Evolutionary conservation across 2,888 invertebrate genomes (phyloP).

Genomic region (Lepidocyrtoides sp.): DNA sequence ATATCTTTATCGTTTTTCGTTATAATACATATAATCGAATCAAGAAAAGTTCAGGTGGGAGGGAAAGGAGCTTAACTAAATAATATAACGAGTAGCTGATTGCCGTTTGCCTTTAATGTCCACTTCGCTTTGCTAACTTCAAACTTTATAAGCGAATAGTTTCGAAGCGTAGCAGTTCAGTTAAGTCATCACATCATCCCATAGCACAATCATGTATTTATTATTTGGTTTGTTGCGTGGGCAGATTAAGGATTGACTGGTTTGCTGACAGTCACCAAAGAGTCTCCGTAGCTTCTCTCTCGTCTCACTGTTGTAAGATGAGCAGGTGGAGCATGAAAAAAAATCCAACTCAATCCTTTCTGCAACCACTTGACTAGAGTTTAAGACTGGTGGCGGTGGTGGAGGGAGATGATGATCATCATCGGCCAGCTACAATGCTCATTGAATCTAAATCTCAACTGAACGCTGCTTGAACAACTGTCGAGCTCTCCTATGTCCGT

Average conservation of each 20-base stretch:
- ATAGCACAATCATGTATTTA: conserved; percentile 33
- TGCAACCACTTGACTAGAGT: background rate
- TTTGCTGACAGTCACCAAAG: conserved; percentile 69
- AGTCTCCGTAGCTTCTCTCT: conserved; percentile 12
- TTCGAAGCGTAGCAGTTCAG: background rate
- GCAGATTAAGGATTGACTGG: conserved; percentile 78
- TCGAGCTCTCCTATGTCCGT: conserved; percentile 1
- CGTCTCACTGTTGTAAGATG: background rate
- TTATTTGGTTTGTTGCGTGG: conserved; percentile 69
- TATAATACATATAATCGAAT: conserved; percentile 61
- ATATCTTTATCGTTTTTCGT: conserved; percentile 44
- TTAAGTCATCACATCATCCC: conserved; percentile 25
- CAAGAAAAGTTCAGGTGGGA: conserved; percentile 62
- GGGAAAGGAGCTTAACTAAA: conserved; percentile 67
- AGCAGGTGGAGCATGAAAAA: conserved; percentile 52
- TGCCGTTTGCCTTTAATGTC: conserved; percentile 74
- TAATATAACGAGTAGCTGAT: conserved; percentile 73
- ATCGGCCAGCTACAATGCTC: background rate
- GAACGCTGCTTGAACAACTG: background rate
- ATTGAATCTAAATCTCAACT: background rate
- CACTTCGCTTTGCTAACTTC: conserved; percentile 59
- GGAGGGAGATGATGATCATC: background rate
- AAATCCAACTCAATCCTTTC: background rate
- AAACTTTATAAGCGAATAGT: background rate
- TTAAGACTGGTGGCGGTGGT: background rate